A percentile compares a stretch with the other conserved stretches of the same genome.
Conservation (phyloP, 2,888 invertebrate genomes). For the Xestia sexstrigata region DNA sequence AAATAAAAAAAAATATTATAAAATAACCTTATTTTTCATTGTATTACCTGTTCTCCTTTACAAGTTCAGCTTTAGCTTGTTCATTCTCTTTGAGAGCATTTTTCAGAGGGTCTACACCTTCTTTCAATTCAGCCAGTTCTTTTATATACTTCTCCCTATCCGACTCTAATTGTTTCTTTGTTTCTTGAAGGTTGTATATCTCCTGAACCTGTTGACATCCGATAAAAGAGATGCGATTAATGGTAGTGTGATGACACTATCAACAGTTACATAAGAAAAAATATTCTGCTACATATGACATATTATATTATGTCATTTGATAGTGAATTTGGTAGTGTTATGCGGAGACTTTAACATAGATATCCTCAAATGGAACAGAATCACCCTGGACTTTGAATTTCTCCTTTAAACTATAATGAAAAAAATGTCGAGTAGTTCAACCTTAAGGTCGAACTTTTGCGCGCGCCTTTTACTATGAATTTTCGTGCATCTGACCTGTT, state of each 20-base stretch:
- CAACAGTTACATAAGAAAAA: background rate
- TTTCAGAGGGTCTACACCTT: slow-evolving; percentile 77
- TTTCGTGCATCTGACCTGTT: no score
- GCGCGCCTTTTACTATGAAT: no score
- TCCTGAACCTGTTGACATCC: slow-evolving; percentile 85
- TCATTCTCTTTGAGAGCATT: slow-evolving; percentile 80
- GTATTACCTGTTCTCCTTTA: slow-evolving; percentile 82
- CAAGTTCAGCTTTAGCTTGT: slow-evolving; percentile 79
- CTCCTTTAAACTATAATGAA: no score
- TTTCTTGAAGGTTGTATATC: slow-evolving; percentile 87
- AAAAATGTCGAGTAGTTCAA: no score
- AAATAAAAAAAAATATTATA: background rate
- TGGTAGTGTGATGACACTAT: slow-evolving; percentile 1
- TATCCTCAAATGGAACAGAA: no score
- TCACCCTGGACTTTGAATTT: no score
- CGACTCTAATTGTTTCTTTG: slow-evolving; percentile 85
- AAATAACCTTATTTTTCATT: background rate
- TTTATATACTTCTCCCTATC: slow-evolving; percentile 78
- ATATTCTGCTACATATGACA: no score
- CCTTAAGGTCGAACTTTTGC: no score
- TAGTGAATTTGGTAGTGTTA: no score
- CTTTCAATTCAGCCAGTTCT: slow-evolving; percentile 82
- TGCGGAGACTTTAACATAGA: no score
- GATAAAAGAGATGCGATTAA: slow-evolving; percentile 9
- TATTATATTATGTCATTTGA: no score